These are phyloP conservation scores for Apeltes quadracus DNA, from an alignment of 2,113 vertebrate genomes.

Conservation along the genomic window DNA sequence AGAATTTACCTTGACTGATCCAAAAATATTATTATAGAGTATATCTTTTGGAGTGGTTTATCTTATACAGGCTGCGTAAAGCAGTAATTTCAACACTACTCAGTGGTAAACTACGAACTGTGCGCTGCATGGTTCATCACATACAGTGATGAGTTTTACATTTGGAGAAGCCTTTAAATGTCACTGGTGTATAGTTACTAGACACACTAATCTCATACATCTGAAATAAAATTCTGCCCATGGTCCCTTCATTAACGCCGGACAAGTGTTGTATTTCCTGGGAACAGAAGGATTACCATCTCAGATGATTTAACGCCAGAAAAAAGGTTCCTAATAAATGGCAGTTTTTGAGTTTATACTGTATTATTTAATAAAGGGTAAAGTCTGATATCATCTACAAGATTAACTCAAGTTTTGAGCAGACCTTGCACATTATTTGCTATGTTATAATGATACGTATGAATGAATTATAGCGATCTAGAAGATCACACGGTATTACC, in stretches of 20 bases:
- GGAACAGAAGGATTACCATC: conserved; percentile 34
- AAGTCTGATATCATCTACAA: conserved; percentile 14
- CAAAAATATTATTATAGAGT: too few species aligned
- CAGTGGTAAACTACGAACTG: not conserved
- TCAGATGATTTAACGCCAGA: conserved; percentile 34
- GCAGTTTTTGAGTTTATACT: not conserved
- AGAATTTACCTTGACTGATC: not conserved
- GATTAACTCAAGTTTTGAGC: conserved; percentile 25
- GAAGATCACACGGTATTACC: conserved; percentile 31
- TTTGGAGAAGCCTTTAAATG: conserved; percentile 38
- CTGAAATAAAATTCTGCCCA: conserved; percentile 33
- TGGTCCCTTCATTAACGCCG: conserved; percentile 36
- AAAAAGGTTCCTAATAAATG: conserved; percentile 9
- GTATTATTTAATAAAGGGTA: not conserved
- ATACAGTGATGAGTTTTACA: conserved; percentile 34
- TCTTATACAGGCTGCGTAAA: not conserved
- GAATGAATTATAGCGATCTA: not conserved
- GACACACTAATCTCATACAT: conserved; percentile 33
- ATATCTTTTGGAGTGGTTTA: not conserved
- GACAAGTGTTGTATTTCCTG: conserved; percentile 19
- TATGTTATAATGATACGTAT: not conserved
- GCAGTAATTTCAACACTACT: not conserved
- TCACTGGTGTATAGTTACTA: conserved; percentile 45
- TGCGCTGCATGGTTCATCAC: not conserved
- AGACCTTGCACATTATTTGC: conserved; percentile 34